These are phyloP conservation scores for Enteromius treurensis DNA, from an alignment of 2,797 vertebrate genomes.

Conservation along the genomic window DNA sequence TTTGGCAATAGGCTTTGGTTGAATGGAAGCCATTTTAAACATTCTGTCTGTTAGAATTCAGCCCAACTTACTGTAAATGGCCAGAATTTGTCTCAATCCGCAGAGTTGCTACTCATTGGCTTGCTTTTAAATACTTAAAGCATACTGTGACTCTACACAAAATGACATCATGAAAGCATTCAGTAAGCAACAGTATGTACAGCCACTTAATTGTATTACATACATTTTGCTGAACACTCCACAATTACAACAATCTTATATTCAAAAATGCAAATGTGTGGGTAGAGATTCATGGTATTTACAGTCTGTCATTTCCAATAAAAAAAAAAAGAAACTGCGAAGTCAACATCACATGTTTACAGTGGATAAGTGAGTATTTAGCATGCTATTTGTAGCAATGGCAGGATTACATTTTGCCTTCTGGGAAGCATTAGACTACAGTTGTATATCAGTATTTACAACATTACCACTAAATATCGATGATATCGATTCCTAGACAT, in stretches of 20 bases:
- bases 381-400: conserved; percentile 74
- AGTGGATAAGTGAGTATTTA: conserved; percentile 67
- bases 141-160: conserved; percentile 68
- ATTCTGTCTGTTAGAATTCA: conserved; percentile 29
- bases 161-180: conserved; percentile 66
- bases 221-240: conserved; percentile 55
- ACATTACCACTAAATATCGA: conserved; percentile 63
- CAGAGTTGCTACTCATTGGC: conserved; percentile 47
- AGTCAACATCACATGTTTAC: conserved; percentile 62
- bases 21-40: conserved; percentile 36
- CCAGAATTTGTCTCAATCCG: conserved; percentile 17
- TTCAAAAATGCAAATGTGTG: conserved; percentile 58
- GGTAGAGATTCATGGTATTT: conserved; percentile 58
- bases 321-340: conserved; percentile 50
- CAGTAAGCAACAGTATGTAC: conserved; percentile 65
- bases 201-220: conserved; percentile 61
- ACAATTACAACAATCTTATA: conserved; percentile 54
- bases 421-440: conserved; percentile 66
- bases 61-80: conserved; percentile 11
- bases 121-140: conserved; percentile 62
- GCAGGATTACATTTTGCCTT: conserved; percentile 59
- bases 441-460: conserved; percentile 72
- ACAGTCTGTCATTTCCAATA: conserved; percentile 58
- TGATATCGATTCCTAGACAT: conserved; percentile 57
- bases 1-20: conserved; percentile 50